Evolutionary conservation across 2,797 vertebrate species (phyloP).

Genomic region (Sciaenops ocellatus): DNA sequence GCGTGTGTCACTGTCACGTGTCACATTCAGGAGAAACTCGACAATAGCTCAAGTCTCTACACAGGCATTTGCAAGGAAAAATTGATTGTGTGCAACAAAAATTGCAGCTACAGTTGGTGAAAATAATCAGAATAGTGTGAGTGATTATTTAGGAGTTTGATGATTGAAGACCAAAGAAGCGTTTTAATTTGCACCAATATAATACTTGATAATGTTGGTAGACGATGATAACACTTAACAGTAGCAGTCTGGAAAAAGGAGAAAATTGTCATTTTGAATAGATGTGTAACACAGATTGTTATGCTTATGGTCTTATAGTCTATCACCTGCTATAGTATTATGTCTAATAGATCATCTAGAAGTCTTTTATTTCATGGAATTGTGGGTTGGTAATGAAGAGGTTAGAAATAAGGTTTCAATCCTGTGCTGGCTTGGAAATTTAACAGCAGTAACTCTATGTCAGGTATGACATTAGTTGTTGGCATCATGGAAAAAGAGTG

Average conservation of each 20-base stretch:
- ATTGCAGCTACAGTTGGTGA: constrained; percentile 42
- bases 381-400: background rate
- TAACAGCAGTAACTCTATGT: background rate
- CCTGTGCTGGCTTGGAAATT: background rate
- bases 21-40: constrained; percentile 66
- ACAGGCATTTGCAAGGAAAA: constrained; percentile 53
- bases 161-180: constrained; percentile 22
- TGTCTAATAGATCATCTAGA: background rate
- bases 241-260: constrained; percentile 10
- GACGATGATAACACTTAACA: constrained; percentile 17
- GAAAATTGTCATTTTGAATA: constrained; percentile 12
- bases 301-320: background rate
- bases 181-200: constrained; percentile 32
- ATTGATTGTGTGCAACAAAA: constrained; percentile 33
- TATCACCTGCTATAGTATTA: background rate
- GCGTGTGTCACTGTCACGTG: constrained; percentile 56
- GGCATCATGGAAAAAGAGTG: background rate
- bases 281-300: constrained; percentile 13
- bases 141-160: constrained; percentile 40
- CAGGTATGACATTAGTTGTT: background rate
- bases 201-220: constrained; percentile 15
- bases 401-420: background rate
- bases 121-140: constrained; percentile 39
- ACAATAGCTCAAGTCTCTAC: constrained; percentile 63
- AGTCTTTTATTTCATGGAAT: background rate